Evolutionary conservation across 2,113 vertebrate species (phyloP), one percentile per base, ranked within the genome.

Genomic region (Zosterops pallidus): DNA sequence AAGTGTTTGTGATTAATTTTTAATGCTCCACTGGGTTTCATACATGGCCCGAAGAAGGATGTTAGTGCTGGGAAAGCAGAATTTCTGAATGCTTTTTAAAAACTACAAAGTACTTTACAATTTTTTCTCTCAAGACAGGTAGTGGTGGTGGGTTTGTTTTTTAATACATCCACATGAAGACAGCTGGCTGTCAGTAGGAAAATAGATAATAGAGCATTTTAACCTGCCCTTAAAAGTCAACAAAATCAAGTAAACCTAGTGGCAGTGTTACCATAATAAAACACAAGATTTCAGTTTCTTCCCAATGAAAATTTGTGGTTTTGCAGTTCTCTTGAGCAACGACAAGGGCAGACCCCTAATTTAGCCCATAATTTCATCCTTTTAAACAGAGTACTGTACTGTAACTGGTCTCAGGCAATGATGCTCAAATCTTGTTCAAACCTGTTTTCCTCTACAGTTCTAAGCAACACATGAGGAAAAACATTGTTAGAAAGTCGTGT

Each of bases 381-480:
- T 86, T 70, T 92, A 85, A 94, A 96, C 86, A 83, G 89, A 97
- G 92, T 25, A 60, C 35, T 17, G 74, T 17, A 85, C n/a, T 67
- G 52, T 64, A 78, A 70, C 68, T 89, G 26, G 56, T 44, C 56
- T 84, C 70, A 86, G 77, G 85, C 42, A 83, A 53, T 20, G 70
- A 92, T 72, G 63, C 57, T 55, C 52, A 77, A 68, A 82, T 63
- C n/a, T 63, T 81, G 47, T 82, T n/a, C 85, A 87, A 94, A 79
- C 31, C 60, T 74, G 49, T 42, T 93, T 89, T 92, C 62, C 88
- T 93, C 93, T 76, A 83, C 28, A 86, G 44, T 90, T 97, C 72
- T 93, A 87, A 90, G 91, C 69, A 71, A 89, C 62, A 60, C 14
- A 85, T 47, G 59, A 74, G 94, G 87, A 83, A 95, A 95, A 97